These are phyloP conservation scores for Dasysyrphus albostriatus DNA, from an alignment of 2,888 invertebrate genomes.

Conservation along the genomic window DNA sequence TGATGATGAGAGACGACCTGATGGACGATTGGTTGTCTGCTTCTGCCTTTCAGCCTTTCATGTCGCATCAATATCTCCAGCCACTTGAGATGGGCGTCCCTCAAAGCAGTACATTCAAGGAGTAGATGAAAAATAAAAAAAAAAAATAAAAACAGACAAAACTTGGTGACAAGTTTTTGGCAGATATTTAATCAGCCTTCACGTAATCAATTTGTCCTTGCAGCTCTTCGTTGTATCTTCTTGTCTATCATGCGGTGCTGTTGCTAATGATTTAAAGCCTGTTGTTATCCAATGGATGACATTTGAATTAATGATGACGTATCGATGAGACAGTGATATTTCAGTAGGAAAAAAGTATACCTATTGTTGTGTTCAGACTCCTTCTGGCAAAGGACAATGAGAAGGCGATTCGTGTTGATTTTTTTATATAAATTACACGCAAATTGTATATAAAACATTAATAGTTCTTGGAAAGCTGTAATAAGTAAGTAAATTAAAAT, in stretches of 20 bases:
- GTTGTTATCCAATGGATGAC: constrained; percentile 69
- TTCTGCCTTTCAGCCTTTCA: constrained; percentile 48
- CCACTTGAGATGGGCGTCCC: constrained; percentile 44
- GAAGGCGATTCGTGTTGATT: constrained; percentile 37
- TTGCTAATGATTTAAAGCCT: constrained; percentile 65
- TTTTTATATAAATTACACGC: constrained; percentile 60
- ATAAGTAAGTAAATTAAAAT: neutral
- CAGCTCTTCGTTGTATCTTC: constrained; percentile 7
- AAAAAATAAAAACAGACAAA: constrained; percentile 3
- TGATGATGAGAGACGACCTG: constrained; percentile 57
- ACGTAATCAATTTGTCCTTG: constrained; percentile 73
- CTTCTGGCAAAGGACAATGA: constrained; percentile 20
- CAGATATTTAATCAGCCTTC: constrained; percentile 75
- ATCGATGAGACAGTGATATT: constrained; percentile 37
- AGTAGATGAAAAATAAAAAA: neutral
- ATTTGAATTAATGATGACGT: constrained; percentile 75
- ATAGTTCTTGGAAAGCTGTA: neutral
- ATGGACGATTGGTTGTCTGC: constrained; percentile 36
- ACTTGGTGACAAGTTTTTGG: constrained; percentile 71
- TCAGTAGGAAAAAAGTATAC: neutral
- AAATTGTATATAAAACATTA: constrained; percentile 36
- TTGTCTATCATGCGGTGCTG: constrained; percentile 14
- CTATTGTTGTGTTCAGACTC: constrained; percentile 7
- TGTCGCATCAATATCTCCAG: constrained; percentile 71
- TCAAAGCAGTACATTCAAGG: constrained; percentile 3